These are phyloP conservation scores for Stegodyphus mimosarum DNA, from an alignment of 1,140 invertebrate genomes.

Conservation along the genomic window DNA sequence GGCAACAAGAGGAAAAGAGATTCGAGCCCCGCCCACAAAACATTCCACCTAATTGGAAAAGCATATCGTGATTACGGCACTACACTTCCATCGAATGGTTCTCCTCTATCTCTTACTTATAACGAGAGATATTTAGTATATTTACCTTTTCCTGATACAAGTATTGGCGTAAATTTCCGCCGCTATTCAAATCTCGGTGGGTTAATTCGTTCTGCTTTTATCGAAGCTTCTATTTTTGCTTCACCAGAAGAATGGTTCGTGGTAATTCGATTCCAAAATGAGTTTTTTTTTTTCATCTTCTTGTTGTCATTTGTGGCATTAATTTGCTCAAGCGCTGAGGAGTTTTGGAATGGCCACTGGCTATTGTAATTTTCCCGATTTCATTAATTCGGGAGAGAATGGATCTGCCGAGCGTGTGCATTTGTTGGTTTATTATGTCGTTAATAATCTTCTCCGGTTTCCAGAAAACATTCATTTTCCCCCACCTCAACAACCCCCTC, in stretches of 20 bases:
- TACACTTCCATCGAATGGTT: no score
- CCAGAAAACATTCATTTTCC: conserved; percentile 23
- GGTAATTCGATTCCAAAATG: conserved; percentile 11
- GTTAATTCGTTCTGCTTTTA: conserved; percentile 32
- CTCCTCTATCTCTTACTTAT: conserved; percentile 9
- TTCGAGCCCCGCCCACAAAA: conserved; percentile 15
- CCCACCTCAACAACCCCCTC: not conserved
- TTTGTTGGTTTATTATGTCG: conserved; percentile 45
- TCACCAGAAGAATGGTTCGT: conserved; percentile 13
- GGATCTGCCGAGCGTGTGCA: not conserved
- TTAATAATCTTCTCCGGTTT: conserved; percentile 36
- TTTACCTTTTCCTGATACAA: not conserved
- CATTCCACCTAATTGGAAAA: conserved; percentile 13
- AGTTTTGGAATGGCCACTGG: conserved; percentile 5
- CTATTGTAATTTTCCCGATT: conserved; percentile 30
- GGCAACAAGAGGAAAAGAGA: not conserved
- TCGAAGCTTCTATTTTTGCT: not conserved
- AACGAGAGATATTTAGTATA: conserved; percentile 19
- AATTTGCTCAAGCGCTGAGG: conserved; percentile 7
- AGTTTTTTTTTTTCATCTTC: conserved; percentile 29
- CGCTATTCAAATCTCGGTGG: conserved; percentile 13
- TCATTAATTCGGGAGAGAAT: conserved; percentile 37
- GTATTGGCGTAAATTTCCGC: conserved; percentile 39
- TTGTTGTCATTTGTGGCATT: not conserved
- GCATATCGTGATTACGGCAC: not conserved